A percentile compares a stretch with the other conserved stretches of the same genome.
phyloP scores from a whole-genome alignment of 53 echinoderm and acorn worm genomes.

The Luidia sarsii region DNA sequence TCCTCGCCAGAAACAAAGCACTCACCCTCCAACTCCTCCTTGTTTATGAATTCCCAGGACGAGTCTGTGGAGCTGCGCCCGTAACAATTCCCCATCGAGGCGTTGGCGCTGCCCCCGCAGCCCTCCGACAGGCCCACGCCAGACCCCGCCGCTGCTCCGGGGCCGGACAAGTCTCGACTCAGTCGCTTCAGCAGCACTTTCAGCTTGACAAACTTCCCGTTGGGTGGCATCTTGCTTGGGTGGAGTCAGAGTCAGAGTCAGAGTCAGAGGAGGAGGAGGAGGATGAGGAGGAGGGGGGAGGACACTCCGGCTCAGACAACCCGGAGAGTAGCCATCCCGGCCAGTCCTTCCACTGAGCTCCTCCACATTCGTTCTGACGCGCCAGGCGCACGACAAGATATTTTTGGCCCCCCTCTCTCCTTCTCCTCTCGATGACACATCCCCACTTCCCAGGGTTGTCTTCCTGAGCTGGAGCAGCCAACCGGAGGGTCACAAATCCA shows the following conservation, averaged over 20 bases:
- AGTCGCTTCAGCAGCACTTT: constrained; percentile 38
- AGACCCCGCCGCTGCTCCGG: background rate
- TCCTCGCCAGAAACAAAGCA: background rate
- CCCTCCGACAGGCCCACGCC: background rate
- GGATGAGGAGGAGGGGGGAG: background rate
- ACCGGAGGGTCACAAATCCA: constrained; percentile 47
- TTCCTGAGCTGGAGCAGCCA: constrained; percentile 37
- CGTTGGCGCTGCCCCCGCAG: no score
- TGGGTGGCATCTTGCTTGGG: constrained; percentile 11
- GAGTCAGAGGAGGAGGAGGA: background rate
- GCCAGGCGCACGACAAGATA: background rate
- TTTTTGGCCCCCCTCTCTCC: constrained; percentile 8
- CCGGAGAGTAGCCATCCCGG: background rate
- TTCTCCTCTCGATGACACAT: constrained; percentile 24
- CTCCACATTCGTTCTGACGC: constrained; percentile 6
- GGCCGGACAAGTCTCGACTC: background rate
- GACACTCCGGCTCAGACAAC: no score
- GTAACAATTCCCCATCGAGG: constrained; percentile 44
- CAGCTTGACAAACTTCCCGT: constrained; percentile 26
- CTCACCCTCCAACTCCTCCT: constrained; percentile 15
- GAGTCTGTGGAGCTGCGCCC: background rate
- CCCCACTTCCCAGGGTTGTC: constrained; percentile 32
- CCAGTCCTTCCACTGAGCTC: constrained; percentile 24
- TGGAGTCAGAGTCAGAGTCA: no score
- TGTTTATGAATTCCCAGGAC: background rate